These are phyloP conservation scores for Lithobates pipiens DNA, from an alignment of 2,797 vertebrate genomes.

Conservation along the genomic window DNA sequence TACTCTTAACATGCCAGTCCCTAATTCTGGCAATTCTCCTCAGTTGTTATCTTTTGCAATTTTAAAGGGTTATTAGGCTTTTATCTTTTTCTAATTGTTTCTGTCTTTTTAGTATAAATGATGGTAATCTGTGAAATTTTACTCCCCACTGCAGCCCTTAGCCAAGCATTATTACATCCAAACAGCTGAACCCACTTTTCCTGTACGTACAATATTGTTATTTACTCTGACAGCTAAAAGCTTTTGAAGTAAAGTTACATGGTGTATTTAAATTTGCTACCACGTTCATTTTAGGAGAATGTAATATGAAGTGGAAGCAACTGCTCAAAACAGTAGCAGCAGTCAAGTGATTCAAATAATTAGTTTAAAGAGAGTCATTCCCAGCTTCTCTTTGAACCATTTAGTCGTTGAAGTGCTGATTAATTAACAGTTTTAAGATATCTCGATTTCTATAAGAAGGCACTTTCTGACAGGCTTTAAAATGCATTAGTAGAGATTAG, in stretches of 20 bases:
- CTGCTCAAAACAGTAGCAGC: conserved; percentile 40
- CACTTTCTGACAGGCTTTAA: conserved; percentile 59
- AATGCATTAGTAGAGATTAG: conserved; percentile 59
- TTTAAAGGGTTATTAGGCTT: neutral
- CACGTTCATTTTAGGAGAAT: conserved; percentile 27
- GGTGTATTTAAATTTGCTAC: conserved; percentile 35
- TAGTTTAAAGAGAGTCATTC: conserved; percentile 48
- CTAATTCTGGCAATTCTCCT: neutral
- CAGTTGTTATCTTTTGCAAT: neutral
- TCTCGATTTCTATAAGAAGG: conserved; percentile 57
- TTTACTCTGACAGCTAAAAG: conserved; percentile 36
- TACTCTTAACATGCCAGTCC: neutral
- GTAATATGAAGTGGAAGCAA: conserved; percentile 34
- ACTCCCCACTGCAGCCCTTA: neutral
- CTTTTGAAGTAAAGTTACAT: conserved; percentile 23
- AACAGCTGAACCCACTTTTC: conserved; percentile 1
- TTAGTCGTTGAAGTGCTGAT: conserved; percentile 50
- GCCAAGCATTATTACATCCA: neutral
- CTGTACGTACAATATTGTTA: conserved; percentile 32
- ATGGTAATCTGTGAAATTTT: neutral
- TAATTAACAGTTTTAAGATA: conserved; percentile 60
- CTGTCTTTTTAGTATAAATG: neutral
- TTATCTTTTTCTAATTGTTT: conserved; percentile 12
- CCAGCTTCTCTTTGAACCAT: conserved; percentile 45
- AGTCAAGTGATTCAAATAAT: conserved; percentile 54